Base-by-base conservation (phyloP, 2,797 vertebrate species). In the Enteromius radiatus region DNA sequence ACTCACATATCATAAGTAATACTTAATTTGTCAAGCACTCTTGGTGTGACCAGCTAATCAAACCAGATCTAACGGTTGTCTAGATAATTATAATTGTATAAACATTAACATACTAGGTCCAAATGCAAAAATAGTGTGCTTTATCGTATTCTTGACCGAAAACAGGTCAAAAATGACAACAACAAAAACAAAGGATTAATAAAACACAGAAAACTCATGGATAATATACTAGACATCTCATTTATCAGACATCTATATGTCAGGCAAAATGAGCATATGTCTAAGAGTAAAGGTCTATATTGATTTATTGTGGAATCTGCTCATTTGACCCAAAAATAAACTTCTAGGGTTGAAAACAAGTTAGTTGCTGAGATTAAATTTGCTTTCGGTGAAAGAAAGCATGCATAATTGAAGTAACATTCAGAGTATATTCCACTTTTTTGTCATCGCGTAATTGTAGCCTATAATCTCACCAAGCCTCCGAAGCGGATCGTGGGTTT, bases 391-490 rank as follows among this genome's bases (percentile, higher is more conserved):
- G 10, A 12, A 3, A 41, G 64, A 80, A 19, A 64, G 2, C 3
- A 41, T 56, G 47, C 17, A 15, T 43, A 4, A 15, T 6, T 63
- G 1, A 67, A 14, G 56, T 45, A 45, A 33, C 3, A 15, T 31
- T 56, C 10, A 9, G 17, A 8, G 2, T 21, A 52, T n/a, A 7
- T 8, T 7, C 3, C 5, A 12, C 1, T 8, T 14, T 73, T 64
- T 17, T 41, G 47, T n/a, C 36, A 15, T 45, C 15, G 12, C 14
- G 10, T 14, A 45, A 45, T 45, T 33, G 28, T 38, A 12, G 6
- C 17, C 5, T 36, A 12, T 10, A 0, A 19, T 15, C 93, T 92
- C 90, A 95, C 94, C 94, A 68, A 93, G 90, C 65, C 84, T 94
- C 77, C 61, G 91, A 33, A 93, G 83, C 47, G 92, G 91, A 10